A percentile compares a stretch with the other conserved stretches of the same genome.
Conservation (phyloP, 2,888 invertebrate genomes). For the Sylvicola cinctus region DNA sequence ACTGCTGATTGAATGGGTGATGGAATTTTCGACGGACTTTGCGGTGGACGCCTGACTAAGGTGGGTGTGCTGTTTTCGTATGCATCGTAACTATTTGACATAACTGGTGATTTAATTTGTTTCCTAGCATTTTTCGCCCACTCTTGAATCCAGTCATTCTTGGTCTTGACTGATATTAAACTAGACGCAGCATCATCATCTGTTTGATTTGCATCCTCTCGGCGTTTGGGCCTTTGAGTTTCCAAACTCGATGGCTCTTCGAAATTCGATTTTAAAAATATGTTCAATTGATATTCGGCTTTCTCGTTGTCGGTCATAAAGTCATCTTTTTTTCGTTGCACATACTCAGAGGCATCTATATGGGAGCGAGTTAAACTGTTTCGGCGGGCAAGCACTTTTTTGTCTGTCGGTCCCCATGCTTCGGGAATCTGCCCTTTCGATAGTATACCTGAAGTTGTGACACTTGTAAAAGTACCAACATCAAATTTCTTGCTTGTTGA, state of each 20-base stretch:
- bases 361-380: conserved; percentile 47
- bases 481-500: conserved; percentile 22
- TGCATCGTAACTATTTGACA: conserved; percentile 3
- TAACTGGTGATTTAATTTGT: conserved; percentile 4
- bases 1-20: conserved; percentile 53
- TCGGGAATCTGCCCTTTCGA: conserved; percentile 26
- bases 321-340: conserved; percentile 16
- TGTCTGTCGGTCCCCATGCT: not conserved
- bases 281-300: conserved; percentile 23
- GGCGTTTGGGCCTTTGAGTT: too few species aligned
- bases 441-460: conserved; percentile 49
- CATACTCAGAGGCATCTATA: conserved; percentile 40
- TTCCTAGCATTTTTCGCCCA: conserved; percentile 37
- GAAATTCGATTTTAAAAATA: conserved; percentile 11
- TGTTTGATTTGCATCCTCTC: not conserved
- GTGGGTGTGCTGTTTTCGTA: conserved; percentile 1
- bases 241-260: too few species aligned
- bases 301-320: conserved; percentile 22
- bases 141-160: conserved; percentile 37
- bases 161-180: conserved; percentile 20
- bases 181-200: conserved; percentile 1
- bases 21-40: conserved; percentile 51
- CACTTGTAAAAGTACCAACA: conserved; percentile 45
- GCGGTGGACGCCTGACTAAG: conserved; percentile 15
- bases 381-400: conserved; percentile 21